Evolutionary conservation across 2,797 vertebrate species (phyloP), one percentile per base, ranked within the genome.

Genomic region (Dryobates pubescens): DNA sequence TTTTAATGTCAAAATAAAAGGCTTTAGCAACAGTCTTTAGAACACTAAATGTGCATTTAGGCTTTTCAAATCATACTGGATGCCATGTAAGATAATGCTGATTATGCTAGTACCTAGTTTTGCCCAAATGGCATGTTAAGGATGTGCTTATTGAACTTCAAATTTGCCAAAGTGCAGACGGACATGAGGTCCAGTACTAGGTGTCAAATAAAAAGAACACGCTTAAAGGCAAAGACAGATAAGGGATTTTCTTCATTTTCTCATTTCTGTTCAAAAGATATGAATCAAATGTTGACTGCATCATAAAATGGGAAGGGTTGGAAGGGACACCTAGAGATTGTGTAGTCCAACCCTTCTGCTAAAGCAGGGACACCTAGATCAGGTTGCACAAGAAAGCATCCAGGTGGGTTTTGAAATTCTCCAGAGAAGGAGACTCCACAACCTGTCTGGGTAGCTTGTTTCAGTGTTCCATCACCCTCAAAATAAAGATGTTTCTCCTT

Each of bases 1-100:
- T 65, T 92, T 76, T 77, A 86, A 69, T 61, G 29, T 70, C 43
- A 76, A 87, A 96, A 88, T 38, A 75, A 70, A 90, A 93, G 59
- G 6, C 11, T 78, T 49, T 72, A 85, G 45, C 30, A 54, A 32
- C 34, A 34, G 22, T 64, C 36, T 80, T 74, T 24, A 81, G 36
- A 69, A 79, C 6, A 71, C 82, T 20, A 82, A 76, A 72, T 1
- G 0, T 63, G 34, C 20, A 63, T 32, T 9, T 63, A 71, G 27
- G 32, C 24, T 78, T 63, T 58, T 30, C 16, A 90, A 93, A 85
- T 45, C 5, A 56, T 32, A 56, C 13, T 51, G n/a, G 34, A 51
- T 86, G 38, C 17, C 27, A 54, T 6, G 3, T 45, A 83, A 81
- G 10, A 64, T n/a, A 79, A 32, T 12, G 16, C 63, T 68, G 67